These are phyloP conservation scores for Danaus plexippus DNA, from an alignment of 1,140 invertebrate genomes.

Conservation along the genomic window DNA sequence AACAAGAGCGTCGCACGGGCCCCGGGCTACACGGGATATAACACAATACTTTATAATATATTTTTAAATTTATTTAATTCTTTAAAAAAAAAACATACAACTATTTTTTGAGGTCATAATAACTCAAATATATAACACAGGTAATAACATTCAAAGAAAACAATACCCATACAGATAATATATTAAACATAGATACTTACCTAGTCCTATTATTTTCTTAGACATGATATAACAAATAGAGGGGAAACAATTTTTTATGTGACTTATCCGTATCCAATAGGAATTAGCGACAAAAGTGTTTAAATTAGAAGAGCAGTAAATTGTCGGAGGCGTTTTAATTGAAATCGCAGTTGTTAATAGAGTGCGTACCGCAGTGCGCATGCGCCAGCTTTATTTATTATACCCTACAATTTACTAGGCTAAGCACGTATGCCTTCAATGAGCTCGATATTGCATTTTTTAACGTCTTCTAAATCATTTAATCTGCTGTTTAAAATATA, in stretches of 20 bases:
- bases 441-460: constrained; percentile 23
- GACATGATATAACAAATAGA: no score
- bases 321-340: constrained; percentile 60
- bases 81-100: no score
- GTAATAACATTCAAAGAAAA: no score
- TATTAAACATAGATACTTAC: no score
- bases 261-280: constrained; percentile 20
- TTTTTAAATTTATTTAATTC: no score
- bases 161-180: no score
- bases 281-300: constrained; percentile 43
- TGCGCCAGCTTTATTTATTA: constrained; percentile 48
- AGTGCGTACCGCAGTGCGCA: constrained; percentile 48
- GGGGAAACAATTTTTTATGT: not conserved
- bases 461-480: constrained; percentile 17
- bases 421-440: constrained; percentile 37
- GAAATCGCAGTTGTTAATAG: constrained; percentile 61
- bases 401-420: constrained; percentile 39
- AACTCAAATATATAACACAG: no score
- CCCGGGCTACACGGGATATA: no score
- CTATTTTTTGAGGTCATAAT: no score
- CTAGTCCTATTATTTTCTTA: no score
- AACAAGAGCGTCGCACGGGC: no score
- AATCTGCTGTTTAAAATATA: constrained; percentile 13
- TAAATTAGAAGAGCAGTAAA: constrained; percentile 63
- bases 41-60: no score